Percentiles rank a stretch among this genome's conserved stretches.
phyloP scores from a whole-genome alignment of 2,797 vertebrate genomes.

The Eulemur coronatus region DNA sequence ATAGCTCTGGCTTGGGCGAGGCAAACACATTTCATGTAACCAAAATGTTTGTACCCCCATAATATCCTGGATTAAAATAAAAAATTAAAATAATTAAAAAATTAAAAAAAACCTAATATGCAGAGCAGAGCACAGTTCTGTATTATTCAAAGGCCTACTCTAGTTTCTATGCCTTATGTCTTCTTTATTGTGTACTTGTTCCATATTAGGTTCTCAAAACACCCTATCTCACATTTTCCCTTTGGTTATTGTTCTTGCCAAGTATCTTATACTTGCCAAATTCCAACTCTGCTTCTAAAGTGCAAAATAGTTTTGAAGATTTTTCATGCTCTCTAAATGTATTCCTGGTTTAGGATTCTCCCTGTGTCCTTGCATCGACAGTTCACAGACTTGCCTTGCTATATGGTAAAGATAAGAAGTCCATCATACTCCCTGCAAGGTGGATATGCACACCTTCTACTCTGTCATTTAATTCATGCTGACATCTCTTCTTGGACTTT shows the following conservation, averaged over 20 bases:
- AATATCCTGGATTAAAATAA: too few species aligned
- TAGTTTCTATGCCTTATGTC: background rate
- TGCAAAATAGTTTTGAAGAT: background rate
- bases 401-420: background rate
- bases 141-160: background rate
- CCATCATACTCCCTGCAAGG: background rate
- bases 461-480: background rate
- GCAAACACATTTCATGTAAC: too few species aligned
- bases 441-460: background rate
- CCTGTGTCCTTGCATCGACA: background rate
- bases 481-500: background rate
- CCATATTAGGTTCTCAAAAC: background rate
- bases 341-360: background rate
- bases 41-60: too few species aligned
- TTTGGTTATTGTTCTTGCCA: background rate
- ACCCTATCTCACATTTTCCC: background rate
- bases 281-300: background rate
- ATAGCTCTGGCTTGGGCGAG: too few species aligned
- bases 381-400: background rate
- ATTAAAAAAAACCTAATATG: background rate
- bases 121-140: background rate
- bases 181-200: background rate
- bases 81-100: too few species aligned
- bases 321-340: background rate
- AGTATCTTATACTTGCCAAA: background rate